Conservation (phyloP, 2,113 vertebrate genomes). For the Seriola rivoliana region DNA sequence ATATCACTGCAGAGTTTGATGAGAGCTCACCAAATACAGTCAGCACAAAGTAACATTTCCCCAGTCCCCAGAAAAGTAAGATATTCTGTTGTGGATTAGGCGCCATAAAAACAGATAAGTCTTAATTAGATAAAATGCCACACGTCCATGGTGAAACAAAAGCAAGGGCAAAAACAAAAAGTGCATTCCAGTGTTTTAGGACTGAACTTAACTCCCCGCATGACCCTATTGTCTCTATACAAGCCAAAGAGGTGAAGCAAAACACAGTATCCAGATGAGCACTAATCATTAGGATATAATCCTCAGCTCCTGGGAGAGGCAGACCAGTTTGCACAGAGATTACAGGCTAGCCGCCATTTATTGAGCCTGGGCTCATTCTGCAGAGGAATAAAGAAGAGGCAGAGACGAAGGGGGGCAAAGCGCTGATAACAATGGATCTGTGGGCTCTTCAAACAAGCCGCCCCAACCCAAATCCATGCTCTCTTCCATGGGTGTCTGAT, state of each 20-base stretch:
- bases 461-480: conserved; percentile 82
- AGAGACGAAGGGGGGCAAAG: conserved; percentile 74
- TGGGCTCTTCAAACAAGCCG: conserved; percentile 83
- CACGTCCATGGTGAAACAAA: conserved; percentile 64
- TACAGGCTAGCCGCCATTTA: conserved; percentile 81
- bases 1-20: conserved; percentile 10
- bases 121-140: conserved; percentile 62
- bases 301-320: conserved; percentile 81
- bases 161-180: conserved; percentile 72
- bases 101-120: conserved; percentile 35
- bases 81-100: conserved; percentile 48
- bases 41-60: conserved; percentile 16
- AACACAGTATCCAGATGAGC: conserved; percentile 83
- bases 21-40: background rate
- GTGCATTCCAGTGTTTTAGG: conserved; percentile 66
- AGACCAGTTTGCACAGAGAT: conserved; percentile 84
- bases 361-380: conserved; percentile 83
- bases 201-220: conserved; percentile 65
- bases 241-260: conserved; percentile 80
- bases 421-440: conserved; percentile 84
- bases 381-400: conserved; percentile 82
- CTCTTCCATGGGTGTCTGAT: conserved; percentile 85
- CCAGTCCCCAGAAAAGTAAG: background rate
- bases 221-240: conserved; percentile 74
- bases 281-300: conserved; percentile 87